Percentiles rank a stretch among this genome's conserved stretches.
phyloP scores from a whole-genome alignment of 2,113 vertebrate species.

The Hucho hucho region DNA sequence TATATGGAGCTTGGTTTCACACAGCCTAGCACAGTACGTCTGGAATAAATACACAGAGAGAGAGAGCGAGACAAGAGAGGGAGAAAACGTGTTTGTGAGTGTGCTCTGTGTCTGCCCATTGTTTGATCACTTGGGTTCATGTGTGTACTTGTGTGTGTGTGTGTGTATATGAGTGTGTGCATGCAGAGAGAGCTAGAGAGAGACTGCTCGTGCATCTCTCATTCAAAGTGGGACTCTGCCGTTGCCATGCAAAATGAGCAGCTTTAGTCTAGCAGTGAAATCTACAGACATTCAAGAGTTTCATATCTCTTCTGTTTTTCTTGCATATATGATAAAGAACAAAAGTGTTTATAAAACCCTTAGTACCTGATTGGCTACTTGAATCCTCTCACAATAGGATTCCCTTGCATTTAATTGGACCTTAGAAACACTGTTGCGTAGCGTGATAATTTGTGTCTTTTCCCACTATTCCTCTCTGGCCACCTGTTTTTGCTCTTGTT shows the following conservation, averaged over 20 bases:
- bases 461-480: too few relatives aligned
- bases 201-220: slow-evolving; percentile 27
- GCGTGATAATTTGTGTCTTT: too few relatives aligned
- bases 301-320: not conserved
- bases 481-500: too few relatives aligned
- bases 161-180: not conserved
- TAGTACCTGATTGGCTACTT: not conserved
- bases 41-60: not conserved
- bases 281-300: not conserved
- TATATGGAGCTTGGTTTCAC: slow-evolving; percentile 5
- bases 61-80: not conserved
- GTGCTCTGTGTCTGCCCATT: too few relatives aligned
- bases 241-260: slow-evolving; percentile 39
- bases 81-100: too few relatives aligned
- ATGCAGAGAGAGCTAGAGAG: not conserved
- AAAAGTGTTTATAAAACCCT: not conserved
- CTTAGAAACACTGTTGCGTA: not conserved
- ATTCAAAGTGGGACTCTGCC: slow-evolving; percentile 24
- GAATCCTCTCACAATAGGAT: not conserved
- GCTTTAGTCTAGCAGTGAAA: not conserved
- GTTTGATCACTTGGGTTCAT: not conserved
- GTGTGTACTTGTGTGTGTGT: slow-evolving; percentile 10
- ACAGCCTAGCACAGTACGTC: slow-evolving; percentile 21
- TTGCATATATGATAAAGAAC: slow-evolving; percentile 1
- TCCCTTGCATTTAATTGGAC: not conserved